A percentile compares a stretch with the other conserved stretches of the same genome.
Evolutionary conservation across 2,113 vertebrate species (phyloP).

Genomic region (Cyprinodon brontotheroides): DNA sequence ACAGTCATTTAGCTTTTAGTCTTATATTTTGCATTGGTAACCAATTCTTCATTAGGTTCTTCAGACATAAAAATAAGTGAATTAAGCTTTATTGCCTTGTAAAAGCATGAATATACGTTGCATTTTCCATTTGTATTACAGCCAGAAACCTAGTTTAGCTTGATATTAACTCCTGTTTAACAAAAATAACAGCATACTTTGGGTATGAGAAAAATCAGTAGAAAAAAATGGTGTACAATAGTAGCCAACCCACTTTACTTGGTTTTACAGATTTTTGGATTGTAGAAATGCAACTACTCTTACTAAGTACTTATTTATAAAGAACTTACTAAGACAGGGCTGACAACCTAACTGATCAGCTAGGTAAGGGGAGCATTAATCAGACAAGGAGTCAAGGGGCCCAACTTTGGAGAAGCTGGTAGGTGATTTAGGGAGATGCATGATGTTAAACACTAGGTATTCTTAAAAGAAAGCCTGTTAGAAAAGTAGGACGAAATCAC

Average conservation of each 20-base stretch:
- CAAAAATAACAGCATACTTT: no score
- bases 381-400: neutral
- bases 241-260: no score
- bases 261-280: no score
- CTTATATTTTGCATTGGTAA: neutral
- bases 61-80: neutral
- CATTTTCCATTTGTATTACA: neutral
- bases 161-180: no score
- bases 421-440: no score
- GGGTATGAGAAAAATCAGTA: no score
- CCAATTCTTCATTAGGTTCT: neutral
- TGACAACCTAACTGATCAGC: no score
- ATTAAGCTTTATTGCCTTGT: neutral
- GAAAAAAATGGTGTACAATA: no score
- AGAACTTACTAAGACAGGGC: no score
- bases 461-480: neutral
- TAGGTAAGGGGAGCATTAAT: no score
- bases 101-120: neutral
- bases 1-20: neutral
- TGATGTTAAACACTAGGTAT: neutral
- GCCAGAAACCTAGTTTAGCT: neutral
- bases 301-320: no score
- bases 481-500: neutral
- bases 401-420: neutral
- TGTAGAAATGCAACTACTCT: no score